Base-by-base conservation (phyloP, 53 echinoderm and acorn worm genomes). In the Temnopleurus reevesii region DNA sequence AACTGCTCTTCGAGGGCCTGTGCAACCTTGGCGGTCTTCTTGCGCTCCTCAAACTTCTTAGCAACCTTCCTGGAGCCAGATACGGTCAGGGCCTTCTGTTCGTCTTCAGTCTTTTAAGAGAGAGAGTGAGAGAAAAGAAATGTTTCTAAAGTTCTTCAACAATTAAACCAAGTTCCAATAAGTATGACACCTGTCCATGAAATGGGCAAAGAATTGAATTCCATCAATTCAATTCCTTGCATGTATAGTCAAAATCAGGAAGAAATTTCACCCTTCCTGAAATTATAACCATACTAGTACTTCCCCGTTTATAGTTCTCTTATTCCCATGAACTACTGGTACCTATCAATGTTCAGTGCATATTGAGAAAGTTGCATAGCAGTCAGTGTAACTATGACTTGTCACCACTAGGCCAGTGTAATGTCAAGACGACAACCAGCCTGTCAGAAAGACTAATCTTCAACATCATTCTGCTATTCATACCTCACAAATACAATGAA, bases 1-100 rank as follows among this genome's bases (percentile, higher is more conserved):
- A 97, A 97, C 93, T 95, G 97, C 51, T 97, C 97, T 87, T 95
- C 95, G 8, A 97, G 93, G 43, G 93, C 84, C 35, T 38, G 81
- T 81, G 92, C 93, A 23, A 97, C 90, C 51, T 95, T 94, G 29
- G 97, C 95, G 1, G 81, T 91, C 89, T 97, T 95, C 90, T 93
- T 94, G 46, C 97, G 94, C 76, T 95, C 93, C 36, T 95, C 94
- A 83, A 92, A 97, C 88, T 97, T 97, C 92, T 97, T 97, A 85
- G 44, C 15, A 43, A 94, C 94, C 55, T 97, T 97, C 94, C 93
- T 95, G 92, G 97, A 97, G 19, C 97, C 94, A 77, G 95, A 95
- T 51, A 92, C 90, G 80, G 94, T 91, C 45, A 97, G 77, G 30
- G 91, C 93, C 64, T 97, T 95, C 53, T 97, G 95, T 81, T 97